A percentile compares a stretch with the other conserved stretches of the same genome.
Conservation (phyloP, 2,797 vertebrate genomes). For the Chaenodraco wilsoni region DNA sequence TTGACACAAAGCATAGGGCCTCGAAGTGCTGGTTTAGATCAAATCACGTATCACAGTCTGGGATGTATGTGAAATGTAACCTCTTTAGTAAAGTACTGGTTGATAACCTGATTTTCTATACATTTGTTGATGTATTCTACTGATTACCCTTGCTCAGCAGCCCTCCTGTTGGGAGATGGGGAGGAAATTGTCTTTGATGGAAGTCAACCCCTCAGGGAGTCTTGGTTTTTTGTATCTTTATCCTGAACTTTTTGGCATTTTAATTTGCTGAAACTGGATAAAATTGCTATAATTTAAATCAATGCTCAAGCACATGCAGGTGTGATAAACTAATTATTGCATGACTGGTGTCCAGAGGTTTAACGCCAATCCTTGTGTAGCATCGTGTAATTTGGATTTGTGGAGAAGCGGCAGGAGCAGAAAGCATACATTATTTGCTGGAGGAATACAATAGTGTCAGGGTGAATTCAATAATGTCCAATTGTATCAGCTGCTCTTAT, state of each 20-base stretch:
- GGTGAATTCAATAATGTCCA: slow-evolving; percentile 12
- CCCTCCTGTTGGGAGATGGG: neutral
- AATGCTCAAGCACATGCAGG: neutral
- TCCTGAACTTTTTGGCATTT: neutral
- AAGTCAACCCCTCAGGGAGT: neutral
- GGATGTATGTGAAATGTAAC: neutral
- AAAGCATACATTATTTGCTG: slow-evolving; percentile 15
- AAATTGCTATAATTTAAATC: neutral
- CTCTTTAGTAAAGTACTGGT: neutral
- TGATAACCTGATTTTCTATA: neutral
- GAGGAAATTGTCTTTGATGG: neutral
- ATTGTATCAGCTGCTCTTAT: slow-evolving; percentile 13
- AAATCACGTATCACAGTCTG: neutral
- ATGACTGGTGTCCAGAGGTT: neutral
- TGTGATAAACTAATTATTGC: slow-evolving; percentile 15
- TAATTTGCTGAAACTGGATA: neutral
- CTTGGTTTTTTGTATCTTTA: neutral
- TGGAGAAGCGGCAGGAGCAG: neutral
- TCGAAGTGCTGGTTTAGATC: neutral
- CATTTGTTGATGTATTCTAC: neutral
- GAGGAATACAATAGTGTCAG: neutral
- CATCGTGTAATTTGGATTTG: neutral
- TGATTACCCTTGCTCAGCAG: slow-evolving; percentile 6
- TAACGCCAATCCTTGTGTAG: neutral
- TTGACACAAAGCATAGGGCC: too few species aligned